Evolutionary conservation across 2,113 vertebrate genomes (phyloP).

Genomic region (Platysteira castanea): DNA sequence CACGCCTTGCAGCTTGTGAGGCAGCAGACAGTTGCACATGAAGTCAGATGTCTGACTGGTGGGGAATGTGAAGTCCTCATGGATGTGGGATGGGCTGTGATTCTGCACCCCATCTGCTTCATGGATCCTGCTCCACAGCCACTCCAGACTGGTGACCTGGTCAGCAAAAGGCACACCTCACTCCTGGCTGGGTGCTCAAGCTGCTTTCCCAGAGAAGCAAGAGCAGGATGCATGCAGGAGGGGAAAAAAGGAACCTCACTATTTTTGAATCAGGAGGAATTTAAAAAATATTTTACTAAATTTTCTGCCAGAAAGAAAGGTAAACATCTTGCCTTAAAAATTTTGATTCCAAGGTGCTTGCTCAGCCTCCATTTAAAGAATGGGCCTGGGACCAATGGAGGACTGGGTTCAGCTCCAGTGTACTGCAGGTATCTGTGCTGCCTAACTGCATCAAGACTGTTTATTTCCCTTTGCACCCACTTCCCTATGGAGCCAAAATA

Average conservation of each 20-base stretch:
- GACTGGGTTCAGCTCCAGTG: not conserved
- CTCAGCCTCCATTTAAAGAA: not conserved
- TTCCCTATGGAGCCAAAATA: not conserved
- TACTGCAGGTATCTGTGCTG: not conserved
- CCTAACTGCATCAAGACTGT: not conserved
- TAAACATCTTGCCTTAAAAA: not conserved
- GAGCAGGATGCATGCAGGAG: not conserved
- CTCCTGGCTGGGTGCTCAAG: not conserved
- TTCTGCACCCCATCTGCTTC: not conserved
- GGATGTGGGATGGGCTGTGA: not conserved
- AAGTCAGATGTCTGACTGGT: not conserved
- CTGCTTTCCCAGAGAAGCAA: not conserved
- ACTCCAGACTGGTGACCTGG: not conserved
- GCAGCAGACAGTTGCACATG: fast-evolving
- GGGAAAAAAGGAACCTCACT: not conserved
- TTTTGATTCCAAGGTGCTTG: not conserved
- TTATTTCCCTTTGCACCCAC: not conserved
- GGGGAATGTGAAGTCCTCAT: not conserved
- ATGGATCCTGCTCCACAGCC: not conserved
- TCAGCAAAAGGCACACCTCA: fast-evolving
- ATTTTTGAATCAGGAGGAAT: not conserved
- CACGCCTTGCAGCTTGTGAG: not conserved
- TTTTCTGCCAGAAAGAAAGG: not conserved
- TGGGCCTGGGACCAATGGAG: fast-evolving
- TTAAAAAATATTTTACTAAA: not conserved